Conservation (phyloP, 2,797 vertebrate species). For the Geotrypetes seraphini region DNA sequence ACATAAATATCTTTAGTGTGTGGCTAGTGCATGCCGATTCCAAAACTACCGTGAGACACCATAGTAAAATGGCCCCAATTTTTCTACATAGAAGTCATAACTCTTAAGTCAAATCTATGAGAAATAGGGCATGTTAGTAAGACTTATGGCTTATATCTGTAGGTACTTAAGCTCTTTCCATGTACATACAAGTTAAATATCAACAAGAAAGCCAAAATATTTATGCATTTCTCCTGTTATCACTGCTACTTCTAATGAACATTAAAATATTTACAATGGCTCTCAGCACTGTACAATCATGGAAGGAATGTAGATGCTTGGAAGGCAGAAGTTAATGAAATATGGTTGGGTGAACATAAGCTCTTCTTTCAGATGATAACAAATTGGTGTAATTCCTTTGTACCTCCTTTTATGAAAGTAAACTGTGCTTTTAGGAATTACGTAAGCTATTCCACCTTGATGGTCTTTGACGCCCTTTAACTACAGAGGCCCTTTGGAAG, state of each 20-base stretch:
- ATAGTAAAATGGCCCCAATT: too few species aligned
- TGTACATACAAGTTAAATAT: too few species aligned
- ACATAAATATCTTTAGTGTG: too few species aligned
- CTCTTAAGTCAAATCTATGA: too few species aligned
- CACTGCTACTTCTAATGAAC: constrained; percentile 7
- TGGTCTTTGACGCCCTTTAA: constrained; percentile 33
- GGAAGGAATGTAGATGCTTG: constrained; percentile 28
- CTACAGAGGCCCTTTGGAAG: constrained; percentile 48
- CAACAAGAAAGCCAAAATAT: background rate
- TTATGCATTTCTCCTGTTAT: background rate
- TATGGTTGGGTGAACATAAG: constrained; percentile 39
- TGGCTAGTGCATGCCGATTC: too few species aligned
- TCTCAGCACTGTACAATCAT: constrained; percentile 1
- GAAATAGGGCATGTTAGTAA: too few species aligned
- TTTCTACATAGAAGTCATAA: fast-evolving
- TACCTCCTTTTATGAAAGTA: constrained; percentile 38
- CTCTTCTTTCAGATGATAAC: constrained; percentile 39
- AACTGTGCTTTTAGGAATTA: constrained; percentile 36
- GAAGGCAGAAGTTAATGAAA: constrained; percentile 38
- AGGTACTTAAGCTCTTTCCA: too few species aligned
- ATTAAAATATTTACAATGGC: constrained; percentile 13
- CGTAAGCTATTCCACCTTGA: constrained; percentile 22
- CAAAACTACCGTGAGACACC: too few species aligned
- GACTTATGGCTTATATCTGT: too few species aligned
- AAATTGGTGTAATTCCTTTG: constrained; percentile 23